These are phyloP conservation scores for Dorcus hopei DNA, from an alignment of 2,888 invertebrate species.

Conservation along the genomic window DNA sequence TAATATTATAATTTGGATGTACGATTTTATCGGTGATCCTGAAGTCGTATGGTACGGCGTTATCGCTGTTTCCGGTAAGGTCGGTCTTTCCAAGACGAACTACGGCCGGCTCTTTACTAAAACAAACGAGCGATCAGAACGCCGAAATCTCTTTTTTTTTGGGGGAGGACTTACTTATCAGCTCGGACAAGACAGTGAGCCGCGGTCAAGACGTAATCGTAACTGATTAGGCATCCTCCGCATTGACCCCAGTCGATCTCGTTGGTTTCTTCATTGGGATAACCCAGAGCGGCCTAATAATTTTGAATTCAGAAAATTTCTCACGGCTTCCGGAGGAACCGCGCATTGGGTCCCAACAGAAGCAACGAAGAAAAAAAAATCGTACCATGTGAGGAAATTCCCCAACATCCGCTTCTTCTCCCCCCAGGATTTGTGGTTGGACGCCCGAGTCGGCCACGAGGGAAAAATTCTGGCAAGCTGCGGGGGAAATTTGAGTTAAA, in stretches of 20 bases:
- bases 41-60: slow-evolving; percentile 33
- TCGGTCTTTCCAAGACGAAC: slow-evolving; percentile 41
- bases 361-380: neutral
- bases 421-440: neutral
- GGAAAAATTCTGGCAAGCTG: slow-evolving; percentile 3
- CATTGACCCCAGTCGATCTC: slow-evolving; percentile 40
- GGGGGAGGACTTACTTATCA: neutral
- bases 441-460: neutral
- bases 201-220: slow-evolving; percentile 54
- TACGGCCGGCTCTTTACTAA: neutral
- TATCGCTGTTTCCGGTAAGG: slow-evolving; percentile 30
- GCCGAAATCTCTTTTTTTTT: too few species aligned
- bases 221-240: slow-evolving; percentile 55
- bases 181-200: slow-evolving; percentile 52
- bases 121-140: neutral
- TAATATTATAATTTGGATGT: slow-evolving; percentile 43
- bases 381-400: slow-evolving; percentile 6
- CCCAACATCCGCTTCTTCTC: neutral
- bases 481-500: too few species aligned
- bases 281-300: slow-evolving; percentile 46
- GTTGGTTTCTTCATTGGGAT: slow-evolving; percentile 24
- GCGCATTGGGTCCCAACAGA: too few species aligned
- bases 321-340: too few species aligned
- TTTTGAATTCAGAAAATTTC: neutral
- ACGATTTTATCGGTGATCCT: slow-evolving; percentile 35